Base-by-base conservation (phyloP, 2,888 invertebrate species). In the Meiosimyza decipiens region DNA sequence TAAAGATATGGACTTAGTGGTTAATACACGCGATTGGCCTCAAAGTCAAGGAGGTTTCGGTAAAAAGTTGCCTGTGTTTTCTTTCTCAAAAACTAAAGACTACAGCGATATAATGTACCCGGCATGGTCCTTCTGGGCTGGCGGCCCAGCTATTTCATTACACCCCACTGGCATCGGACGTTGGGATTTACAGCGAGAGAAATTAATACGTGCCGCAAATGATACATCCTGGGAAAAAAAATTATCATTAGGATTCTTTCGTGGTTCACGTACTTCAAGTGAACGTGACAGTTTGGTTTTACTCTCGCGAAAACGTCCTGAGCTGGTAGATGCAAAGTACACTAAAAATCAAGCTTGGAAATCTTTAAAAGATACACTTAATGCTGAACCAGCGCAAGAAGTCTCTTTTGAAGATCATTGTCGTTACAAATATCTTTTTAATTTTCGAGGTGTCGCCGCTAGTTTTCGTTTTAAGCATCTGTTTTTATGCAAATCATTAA, bases 261-360 rank as follows among this genome's bases (percentile, higher is more conserved):
- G 98, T 73, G 98, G 99, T 1, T 99, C 98, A 0, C 90, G 99
- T 77, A 99, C 99, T 1, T 96, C 94, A 81, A 90, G 92, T 47
- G 97, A 98, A 87, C 90, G 99, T 75, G 99, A 99, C 87, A 90
- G 95, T 40, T 88, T 99, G 49, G 89, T 99, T 76, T 87, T 95
- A 67, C 88, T 98, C n/a, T 94, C 95, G 22, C 89, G 95, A 73
- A 90, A 90, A 71, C 85, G 90, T 33, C 93, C 95, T 1, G 89
- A 94, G 3, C 87, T 98, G 22, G 93, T 95, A 1, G 95, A 98
- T 89, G 98, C 98, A 1, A 92, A 93, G 77, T 99, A 98, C 84
- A 99, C 98, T 0, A 98, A 97, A 88, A 99, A 99, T 87, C 99
- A 99, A 88, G 98, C 98, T 0, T 99, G 98, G 98, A 98, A 95